Evolutionary conservation across 2,888 invertebrate species (phyloP).

Genomic region (Ophioninae sp.): DNA sequence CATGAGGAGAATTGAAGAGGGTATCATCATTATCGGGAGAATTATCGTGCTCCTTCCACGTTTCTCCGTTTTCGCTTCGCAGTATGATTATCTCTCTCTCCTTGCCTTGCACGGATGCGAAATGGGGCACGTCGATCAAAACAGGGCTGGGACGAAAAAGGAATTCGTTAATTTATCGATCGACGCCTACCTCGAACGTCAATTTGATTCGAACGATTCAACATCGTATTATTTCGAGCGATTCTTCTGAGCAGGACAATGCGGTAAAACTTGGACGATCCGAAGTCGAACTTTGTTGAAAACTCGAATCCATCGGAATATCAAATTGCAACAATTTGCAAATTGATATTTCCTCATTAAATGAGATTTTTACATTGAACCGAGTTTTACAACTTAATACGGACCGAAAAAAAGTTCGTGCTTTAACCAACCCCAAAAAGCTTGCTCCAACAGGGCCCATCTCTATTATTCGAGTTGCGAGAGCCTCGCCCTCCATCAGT

Average conservation of each 20-base stretch:
- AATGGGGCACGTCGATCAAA: conserved; percentile 98
- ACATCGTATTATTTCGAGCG: too few species aligned
- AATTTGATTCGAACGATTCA: neutral
- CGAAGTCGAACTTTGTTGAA: too few species aligned
- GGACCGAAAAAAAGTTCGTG: neutral
- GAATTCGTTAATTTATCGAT: neutral
- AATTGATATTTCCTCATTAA: too few species aligned
- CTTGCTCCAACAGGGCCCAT: conserved; percentile 97
- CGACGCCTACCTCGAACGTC: neutral
- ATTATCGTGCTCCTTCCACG: conserved; percentile 96
- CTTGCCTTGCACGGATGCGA: conserved; percentile 95
- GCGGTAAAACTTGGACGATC: too few species aligned
- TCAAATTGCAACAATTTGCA: too few species aligned
- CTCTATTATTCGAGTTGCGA: conserved; percentile 96
- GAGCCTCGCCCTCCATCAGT: conserved; percentile 98
- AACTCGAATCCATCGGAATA: too few species aligned
- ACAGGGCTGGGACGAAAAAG: conserved; percentile 86
- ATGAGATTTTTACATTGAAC: too few species aligned
- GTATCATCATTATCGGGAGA: conserved; percentile 84
- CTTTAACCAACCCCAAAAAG: conserved; percentile 91
- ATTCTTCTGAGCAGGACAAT: too few species aligned
- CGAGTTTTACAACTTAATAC: neutral
- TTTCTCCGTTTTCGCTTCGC: conserved; percentile 98
- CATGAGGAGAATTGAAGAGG: conserved; percentile 86
- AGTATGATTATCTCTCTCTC: conserved; percentile 98